Percentiles rank a stretch among this genome's conserved stretches.
Conservation (phyloP, 2,113 vertebrate species). For the Caretta caretta region DNA sequence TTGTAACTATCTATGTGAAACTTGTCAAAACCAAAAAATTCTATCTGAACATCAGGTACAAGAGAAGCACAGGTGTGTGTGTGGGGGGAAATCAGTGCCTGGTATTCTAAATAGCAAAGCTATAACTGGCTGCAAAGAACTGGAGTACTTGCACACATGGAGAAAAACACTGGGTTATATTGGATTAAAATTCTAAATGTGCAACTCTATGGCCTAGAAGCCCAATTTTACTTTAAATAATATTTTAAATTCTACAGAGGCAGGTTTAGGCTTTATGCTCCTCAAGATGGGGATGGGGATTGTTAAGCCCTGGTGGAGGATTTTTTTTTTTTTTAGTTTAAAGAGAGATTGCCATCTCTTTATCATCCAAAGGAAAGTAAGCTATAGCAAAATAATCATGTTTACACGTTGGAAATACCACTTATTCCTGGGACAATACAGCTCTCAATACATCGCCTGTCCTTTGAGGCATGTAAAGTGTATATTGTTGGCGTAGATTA, state of each 20-base stretch:
- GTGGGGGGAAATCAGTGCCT: not conserved
- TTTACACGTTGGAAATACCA: not conserved
- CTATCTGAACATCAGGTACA: not conserved
- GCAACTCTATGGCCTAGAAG: not conserved
- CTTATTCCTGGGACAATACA: not conserved
- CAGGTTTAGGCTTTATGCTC: not conserved
- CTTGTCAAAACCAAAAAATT: not conserved
- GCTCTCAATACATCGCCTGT: not conserved
- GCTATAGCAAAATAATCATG: not conserved
- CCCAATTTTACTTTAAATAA: not conserved
- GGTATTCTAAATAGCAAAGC: not conserved
- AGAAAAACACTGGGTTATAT: not conserved
- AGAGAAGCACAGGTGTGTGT: not conserved
- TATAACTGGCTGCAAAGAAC: not conserved
- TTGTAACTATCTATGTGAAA: not conserved
- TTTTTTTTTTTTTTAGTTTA: not conserved
- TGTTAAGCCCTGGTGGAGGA: not conserved
- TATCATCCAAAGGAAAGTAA: not conserved
- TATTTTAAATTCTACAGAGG: not conserved
- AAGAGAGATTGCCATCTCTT: not conserved
- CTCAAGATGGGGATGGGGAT: not conserved
- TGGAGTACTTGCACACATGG: not conserved
- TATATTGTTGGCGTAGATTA: not conserved
- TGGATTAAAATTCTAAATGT: not conserved
- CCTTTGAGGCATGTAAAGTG: not conserved